A percentile compares a stretch with the other conserved stretches of the same genome.
Conservation (phyloP, 2,113 vertebrate genomes). For the Zosterops lateralis region DNA sequence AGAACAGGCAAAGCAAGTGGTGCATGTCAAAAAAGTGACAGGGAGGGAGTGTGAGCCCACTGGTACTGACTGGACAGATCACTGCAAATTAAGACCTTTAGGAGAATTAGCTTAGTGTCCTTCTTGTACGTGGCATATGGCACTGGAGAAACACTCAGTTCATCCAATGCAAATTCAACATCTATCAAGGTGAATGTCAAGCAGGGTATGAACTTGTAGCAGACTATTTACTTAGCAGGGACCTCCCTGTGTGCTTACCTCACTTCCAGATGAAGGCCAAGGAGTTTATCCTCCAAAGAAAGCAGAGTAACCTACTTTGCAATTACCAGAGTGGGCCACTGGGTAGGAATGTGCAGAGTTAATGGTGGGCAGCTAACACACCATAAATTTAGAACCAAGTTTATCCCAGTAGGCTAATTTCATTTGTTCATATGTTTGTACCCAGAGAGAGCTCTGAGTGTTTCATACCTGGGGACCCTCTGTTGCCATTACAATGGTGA, state of each 20-base stretch:
- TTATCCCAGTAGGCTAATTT: not conserved
- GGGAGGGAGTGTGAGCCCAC: not conserved
- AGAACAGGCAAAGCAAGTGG: not conserved
- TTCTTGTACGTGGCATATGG: rapidly evolving
- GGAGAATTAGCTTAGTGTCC: not conserved
- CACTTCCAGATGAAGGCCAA: not conserved
- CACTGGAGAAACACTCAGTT: not conserved
- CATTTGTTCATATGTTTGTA: not conserved
- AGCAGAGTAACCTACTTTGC: not conserved
- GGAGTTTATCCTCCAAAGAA: slow-evolving; percentile 2
- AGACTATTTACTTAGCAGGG: not conserved
- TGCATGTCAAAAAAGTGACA: not conserved
- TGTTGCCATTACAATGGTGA: not conserved
- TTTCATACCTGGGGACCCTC: not conserved
- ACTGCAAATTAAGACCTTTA: not conserved
- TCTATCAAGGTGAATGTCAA: not conserved
- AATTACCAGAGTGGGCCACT: not conserved
- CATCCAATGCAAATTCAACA: not conserved
- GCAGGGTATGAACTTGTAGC: not conserved
- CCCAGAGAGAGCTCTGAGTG: not conserved
- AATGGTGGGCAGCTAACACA: not conserved
- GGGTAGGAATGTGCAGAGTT: not conserved
- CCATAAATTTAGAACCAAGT: not conserved
- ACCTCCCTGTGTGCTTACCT: not conserved
- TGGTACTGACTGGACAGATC: not conserved